These are phyloP conservation scores for Arge pagana DNA, from an alignment of 2,888 invertebrate species.

Conservation along the genomic window DNA sequence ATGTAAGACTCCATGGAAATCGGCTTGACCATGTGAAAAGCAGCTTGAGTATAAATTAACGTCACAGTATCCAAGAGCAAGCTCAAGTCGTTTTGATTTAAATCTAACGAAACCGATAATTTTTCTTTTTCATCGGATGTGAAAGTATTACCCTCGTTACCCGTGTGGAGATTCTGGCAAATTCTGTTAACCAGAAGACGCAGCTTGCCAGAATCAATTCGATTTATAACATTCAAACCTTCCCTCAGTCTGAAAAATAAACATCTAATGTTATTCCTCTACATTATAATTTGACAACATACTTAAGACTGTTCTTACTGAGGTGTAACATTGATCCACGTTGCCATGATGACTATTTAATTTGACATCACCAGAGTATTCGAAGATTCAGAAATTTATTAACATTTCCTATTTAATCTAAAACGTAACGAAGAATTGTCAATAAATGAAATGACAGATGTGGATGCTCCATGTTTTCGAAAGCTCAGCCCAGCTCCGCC, in stretches of 20 bases:
- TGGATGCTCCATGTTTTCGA: too few species aligned
- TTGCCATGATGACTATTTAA: conserved; percentile 15
- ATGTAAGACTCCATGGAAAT: conserved; percentile 41
- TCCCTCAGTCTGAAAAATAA: conserved; percentile 43
- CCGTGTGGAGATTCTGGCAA: conserved; percentile 42
- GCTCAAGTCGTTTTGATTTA: conserved; percentile 41
- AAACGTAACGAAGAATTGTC: too few species aligned
- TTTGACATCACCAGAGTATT: too few species aligned
- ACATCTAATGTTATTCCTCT: too few species aligned
- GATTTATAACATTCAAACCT: conserved; percentile 41
- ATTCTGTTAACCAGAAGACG: conserved; percentile 45
- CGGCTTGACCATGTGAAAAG: conserved; percentile 43
- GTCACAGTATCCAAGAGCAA: conserved; percentile 41
- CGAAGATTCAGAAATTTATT: too few species aligned
- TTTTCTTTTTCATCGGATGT: conserved; percentile 48
- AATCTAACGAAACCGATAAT: conserved; percentile 41
- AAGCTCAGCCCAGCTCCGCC: too few species aligned
- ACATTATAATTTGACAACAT: not conserved
- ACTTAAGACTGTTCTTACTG: not conserved
- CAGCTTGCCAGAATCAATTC: conserved; percentile 47
- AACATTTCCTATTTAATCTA: too few species aligned
- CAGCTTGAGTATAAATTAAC: conserved; percentile 45
- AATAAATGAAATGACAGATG: too few species aligned
- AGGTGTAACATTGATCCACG: conserved; percentile 16
- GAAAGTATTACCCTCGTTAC: conserved; percentile 38